phyloP scores from a whole-genome alignment of 23 tunicate genomes.

The Ciona savignyi region DNA sequence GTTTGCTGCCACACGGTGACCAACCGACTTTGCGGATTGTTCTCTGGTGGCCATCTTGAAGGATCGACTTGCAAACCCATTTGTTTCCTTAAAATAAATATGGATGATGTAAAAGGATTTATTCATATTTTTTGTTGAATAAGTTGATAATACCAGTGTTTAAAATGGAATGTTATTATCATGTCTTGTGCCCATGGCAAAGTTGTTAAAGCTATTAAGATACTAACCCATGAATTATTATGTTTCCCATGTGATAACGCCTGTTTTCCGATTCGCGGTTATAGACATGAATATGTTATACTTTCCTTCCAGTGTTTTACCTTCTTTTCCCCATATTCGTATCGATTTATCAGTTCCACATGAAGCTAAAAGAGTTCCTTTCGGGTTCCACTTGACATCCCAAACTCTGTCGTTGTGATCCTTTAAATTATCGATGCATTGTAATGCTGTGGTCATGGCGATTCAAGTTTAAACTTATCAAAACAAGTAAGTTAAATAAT shows the following conservation, averaged over 20 bases:
- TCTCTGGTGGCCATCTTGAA: slow-evolving; percentile 83
- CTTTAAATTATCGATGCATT: slow-evolving; percentile 35
- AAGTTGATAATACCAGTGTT: too few species aligned
- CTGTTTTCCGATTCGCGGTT: too few species aligned
- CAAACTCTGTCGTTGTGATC: slow-evolving; percentile 91
- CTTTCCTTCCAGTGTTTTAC: slow-evolving; percentile 4
- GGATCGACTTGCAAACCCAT: slow-evolving; percentile 80
- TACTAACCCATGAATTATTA: too few species aligned
- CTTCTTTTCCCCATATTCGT: slow-evolving; percentile 87
- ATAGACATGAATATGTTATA: too few species aligned
- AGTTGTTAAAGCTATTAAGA: too few species aligned
- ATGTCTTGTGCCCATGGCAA: too few species aligned
- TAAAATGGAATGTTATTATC: too few species aligned
- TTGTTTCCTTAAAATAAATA: slow-evolving; percentile 28
- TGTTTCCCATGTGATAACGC: too few species aligned
- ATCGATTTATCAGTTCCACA: slow-evolving; percentile 79
- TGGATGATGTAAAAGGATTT: too few species aligned
- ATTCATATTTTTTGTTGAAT: too few species aligned
- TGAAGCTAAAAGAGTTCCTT: slow-evolving; percentile 69
- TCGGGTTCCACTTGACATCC: slow-evolving; percentile 84
- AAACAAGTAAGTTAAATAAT: too few species aligned
- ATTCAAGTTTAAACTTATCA: background rate
- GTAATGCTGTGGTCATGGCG: slow-evolving; percentile 22
- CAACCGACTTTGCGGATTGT: slow-evolving; percentile 75
- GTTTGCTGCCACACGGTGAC: slow-evolving; percentile 91